Conservation (phyloP, 2,113 vertebrate genomes). For the Oceanodroma tethys region DNA sequence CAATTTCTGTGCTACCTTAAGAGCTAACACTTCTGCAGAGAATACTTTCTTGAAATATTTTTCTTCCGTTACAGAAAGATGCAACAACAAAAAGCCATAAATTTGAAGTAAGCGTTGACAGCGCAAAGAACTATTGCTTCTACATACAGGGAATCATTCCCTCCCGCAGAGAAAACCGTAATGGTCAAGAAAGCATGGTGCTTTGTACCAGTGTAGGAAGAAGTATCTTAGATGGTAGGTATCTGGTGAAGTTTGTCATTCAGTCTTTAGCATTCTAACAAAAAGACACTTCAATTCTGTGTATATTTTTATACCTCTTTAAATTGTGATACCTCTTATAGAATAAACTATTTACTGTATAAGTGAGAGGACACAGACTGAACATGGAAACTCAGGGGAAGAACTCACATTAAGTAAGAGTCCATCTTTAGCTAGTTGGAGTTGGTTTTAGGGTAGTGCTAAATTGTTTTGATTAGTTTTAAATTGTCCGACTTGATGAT, state of each 20-base stretch:
- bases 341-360: background rate
- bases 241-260: background rate
- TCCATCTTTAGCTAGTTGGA: background rate
- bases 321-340: background rate
- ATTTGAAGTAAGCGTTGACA: slow-evolving; percentile 77
- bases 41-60: background rate
- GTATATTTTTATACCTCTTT: background rate
- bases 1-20: background rate
- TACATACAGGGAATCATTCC: slow-evolving; percentile 75
- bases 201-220: slow-evolving; percentile 64
- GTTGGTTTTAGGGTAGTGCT: background rate
- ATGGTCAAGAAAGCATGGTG: slow-evolving; percentile 71
- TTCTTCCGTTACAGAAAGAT: slow-evolving; percentile 75
- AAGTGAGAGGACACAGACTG: background rate
- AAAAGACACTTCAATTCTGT: background rate
- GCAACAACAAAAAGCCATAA: slow-evolving; percentile 32
- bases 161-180: slow-evolving; percentile 70
- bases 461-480: background rate
- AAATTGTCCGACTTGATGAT: background rate
- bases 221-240: slow-evolving; percentile 45
- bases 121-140: slow-evolving; percentile 85
- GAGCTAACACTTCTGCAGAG: background rate
- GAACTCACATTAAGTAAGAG: background rate
- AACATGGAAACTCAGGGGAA: background rate
- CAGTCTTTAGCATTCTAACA: background rate